phyloP scores from a whole-genome alignment of 2,888 invertebrate genomes.

The Lasioglossum morio region DNA sequence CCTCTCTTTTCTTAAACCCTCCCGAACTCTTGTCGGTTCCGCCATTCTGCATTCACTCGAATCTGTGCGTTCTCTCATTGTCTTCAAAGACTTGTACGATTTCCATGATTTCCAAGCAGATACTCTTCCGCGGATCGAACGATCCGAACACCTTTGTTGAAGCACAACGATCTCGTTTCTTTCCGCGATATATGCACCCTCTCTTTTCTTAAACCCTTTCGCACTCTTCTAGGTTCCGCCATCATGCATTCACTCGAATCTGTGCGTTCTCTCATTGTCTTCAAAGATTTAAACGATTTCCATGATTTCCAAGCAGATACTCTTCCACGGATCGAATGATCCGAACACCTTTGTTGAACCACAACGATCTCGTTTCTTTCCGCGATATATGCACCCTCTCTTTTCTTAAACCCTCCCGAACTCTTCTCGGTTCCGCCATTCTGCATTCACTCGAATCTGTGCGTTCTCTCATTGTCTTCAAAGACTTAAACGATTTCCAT shows the following conservation, averaged over 20 bases:
- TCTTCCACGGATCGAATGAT: background rate
- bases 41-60: background rate
- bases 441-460: background rate
- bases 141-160: too few species aligned
- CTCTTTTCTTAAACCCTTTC: background rate
- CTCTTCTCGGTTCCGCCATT: background rate
- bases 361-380: background rate
- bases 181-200: background rate
- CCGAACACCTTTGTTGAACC: background rate
- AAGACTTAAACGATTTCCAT: background rate
- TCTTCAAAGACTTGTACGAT: background rate
- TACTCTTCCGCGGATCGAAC: background rate
- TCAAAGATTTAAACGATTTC: too few species aligned
- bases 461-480: background rate
- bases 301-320: too few species aligned
- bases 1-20: background rate
- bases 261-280: background rate
- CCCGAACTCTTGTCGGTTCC: background rate
- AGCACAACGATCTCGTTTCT: too few species aligned
- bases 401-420: background rate
- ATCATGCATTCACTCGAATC: background rate
- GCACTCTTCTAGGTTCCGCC: background rate
- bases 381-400: background rate
- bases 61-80: background rate
- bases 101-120: background rate